phyloP scores from a whole-genome alignment of 2,888 invertebrate genomes.

The Melipona bicolor region DNA sequence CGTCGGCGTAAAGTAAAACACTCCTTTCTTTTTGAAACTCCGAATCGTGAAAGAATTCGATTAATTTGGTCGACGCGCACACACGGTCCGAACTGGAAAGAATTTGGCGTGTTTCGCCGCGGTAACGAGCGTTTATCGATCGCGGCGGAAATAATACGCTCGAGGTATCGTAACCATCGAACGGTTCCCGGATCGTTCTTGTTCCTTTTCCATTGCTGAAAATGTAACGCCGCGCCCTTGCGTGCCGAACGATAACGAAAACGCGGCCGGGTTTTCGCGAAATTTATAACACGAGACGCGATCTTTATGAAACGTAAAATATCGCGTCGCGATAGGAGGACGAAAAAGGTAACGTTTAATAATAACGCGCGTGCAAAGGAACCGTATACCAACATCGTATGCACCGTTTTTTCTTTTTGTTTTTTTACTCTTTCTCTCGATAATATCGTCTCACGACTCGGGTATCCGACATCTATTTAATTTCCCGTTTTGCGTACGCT shows the following conservation, averaged over 20 bases:
- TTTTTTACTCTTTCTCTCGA: background rate
- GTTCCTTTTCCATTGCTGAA: background rate
- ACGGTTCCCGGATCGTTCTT: background rate
- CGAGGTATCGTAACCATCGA: conserved; percentile 26
- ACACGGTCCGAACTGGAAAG: background rate
- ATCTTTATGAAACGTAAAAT: conserved; percentile 15
- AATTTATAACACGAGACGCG: conserved; percentile 22
- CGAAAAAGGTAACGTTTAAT: conserved; percentile 33
- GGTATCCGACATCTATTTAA: conserved; percentile 1
- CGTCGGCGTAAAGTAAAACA: background rate
- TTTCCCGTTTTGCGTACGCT: background rate
- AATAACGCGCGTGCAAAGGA: conserved; percentile 28
- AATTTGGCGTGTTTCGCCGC: conserved; percentile 31
- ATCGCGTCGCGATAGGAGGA: conserved; percentile 19
- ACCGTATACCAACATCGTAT: background rate
- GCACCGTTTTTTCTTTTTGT: background rate
- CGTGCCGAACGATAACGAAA: conserved; percentile 3
- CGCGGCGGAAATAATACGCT: conserved; percentile 33
- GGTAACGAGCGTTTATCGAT: conserved; percentile 40
- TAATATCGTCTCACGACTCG: background rate
- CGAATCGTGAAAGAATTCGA: background rate
- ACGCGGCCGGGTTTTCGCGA: conserved; percentile 3
- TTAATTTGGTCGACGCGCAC: background rate
- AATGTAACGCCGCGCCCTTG: background rate
- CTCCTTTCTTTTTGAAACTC: too few relatives aligned